Evolutionary conservation across 2,797 vertebrate species (phyloP), one percentile per base, ranked within the genome.

Genomic region (Mormyrus proboscirostris): DNA sequence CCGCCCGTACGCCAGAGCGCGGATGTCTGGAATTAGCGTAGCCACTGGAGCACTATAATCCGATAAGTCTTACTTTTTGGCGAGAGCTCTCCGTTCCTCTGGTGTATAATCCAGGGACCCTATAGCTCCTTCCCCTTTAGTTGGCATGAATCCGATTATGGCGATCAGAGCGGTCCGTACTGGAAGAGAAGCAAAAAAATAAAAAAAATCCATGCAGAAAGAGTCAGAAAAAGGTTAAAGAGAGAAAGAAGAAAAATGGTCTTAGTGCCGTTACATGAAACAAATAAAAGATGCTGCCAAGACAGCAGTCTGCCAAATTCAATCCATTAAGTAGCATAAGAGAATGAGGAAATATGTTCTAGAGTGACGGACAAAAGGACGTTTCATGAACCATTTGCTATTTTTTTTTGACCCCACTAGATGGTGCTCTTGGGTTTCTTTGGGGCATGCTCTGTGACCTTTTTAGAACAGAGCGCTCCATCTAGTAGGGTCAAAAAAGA

Each of bases 91-190:
- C 93, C 98, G 97, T 94, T 99, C 98, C 90, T 99, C 98, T 7
- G 98, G 98, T 62, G 98, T 99, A 62, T 99, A 99, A 95, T 99
- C 98, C 19, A 99, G 95, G 93, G 98, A 99, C 94, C 98, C 98
- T 92, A 99, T 99, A 88, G 98, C 98, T 88, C 98, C 98, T 92
- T 99, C 98, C 93, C 98, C 98, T 96, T 98, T 99, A 65, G 98
- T 99, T 90, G 98, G 98, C 98, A 99, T 99, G 95, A 99, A 99
- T 93, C 98, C 98, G 90, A 99, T 99, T 91, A 99, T 99, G 86
- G 98, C 98, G 92, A 99, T 96, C 87, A 99, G 95, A 55, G 98
- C 98, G 1, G 98, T 99, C 92, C 98, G 97, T 91, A 99, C 98
- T 99, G 91, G 92, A 95, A 96, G 16, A 93, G 57, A 94, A 90